Evolutionary conservation across 2,113 vertebrate species (phyloP).

Genomic region (Ovis canadensis): DNA sequence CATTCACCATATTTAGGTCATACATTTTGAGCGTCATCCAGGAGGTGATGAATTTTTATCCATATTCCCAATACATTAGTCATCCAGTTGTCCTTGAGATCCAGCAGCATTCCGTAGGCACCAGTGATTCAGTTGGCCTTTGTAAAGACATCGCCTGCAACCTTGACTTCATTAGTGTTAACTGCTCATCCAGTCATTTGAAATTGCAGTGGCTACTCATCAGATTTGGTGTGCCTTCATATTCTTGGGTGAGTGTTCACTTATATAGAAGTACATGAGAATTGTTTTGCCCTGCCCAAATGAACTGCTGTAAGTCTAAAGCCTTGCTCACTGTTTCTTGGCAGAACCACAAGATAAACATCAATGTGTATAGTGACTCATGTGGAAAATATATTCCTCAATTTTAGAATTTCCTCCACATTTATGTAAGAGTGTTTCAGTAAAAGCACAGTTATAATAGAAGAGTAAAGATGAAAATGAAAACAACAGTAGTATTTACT

Average conservation of each 20-base stretch:
- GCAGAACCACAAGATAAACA: constrained; percentile 30
- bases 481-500: background rate
- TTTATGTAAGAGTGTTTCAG: background rate
- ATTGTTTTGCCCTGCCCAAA: background rate
- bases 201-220: background rate
- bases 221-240: background rate
- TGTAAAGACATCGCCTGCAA: background rate
- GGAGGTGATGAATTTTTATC: background rate
- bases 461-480: constrained; percentile 34
- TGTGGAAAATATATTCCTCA: background rate
- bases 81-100: background rate
- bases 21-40: background rate
- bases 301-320: background rate
- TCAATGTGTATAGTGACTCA: background rate
- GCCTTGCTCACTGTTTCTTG: background rate
- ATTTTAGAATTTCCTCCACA: constrained; percentile 21
- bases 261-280: background rate
- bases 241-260: background rate
- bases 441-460: constrained; percentile 3
- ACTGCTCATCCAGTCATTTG: background rate
- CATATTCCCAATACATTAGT: background rate
- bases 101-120: background rate
- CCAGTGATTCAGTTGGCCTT: background rate
- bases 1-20: background rate
- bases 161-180: background rate